A percentile compares a stretch with the other conserved stretches of the same genome.
Evolutionary conservation across 1,140 invertebrate genomes (phyloP).

Genomic region (Nautilus pompilius): DNA sequence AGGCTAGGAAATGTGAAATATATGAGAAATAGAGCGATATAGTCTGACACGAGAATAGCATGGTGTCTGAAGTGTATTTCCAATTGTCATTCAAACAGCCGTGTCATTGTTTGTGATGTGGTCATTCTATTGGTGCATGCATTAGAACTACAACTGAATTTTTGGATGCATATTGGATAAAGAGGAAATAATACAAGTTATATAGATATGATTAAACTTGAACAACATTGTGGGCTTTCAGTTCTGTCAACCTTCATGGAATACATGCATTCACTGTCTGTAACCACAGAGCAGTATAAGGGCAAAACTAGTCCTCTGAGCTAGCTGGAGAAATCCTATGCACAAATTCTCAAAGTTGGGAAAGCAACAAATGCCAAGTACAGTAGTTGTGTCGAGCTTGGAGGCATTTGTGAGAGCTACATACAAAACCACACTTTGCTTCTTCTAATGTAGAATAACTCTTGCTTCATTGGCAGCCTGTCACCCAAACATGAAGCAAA

Average conservation of each 20-base stretch:
- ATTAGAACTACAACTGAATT: neutral
- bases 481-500: no score
- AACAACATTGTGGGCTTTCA: neutral
- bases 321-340: neutral
- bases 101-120: no score
- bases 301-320: neutral
- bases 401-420: slow-evolving; percentile 2
- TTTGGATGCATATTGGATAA: slow-evolving; percentile 11
- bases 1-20: neutral
- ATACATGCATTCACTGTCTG: slow-evolving; percentile 14
- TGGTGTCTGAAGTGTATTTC: neutral
- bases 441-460: no score
- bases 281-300: slow-evolving; percentile 9
- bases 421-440: slow-evolving; percentile 1
- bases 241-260: slow-evolving; percentile 4
- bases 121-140: neutral
- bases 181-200: slow-evolving; percentile 3
- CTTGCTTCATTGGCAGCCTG: no score
- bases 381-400: neutral
- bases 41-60: neutral
- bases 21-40: neutral
- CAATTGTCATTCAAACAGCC: neutral
- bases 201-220: slow-evolving; percentile 5
- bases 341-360: neutral
- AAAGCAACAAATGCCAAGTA: neutral